Percentiles rank a stretch among this genome's conserved stretches.
These are phyloP conservation scores for Caretta caretta DNA, from an alignment of 2,113 vertebrate species.

Conservation along the genomic window DNA sequence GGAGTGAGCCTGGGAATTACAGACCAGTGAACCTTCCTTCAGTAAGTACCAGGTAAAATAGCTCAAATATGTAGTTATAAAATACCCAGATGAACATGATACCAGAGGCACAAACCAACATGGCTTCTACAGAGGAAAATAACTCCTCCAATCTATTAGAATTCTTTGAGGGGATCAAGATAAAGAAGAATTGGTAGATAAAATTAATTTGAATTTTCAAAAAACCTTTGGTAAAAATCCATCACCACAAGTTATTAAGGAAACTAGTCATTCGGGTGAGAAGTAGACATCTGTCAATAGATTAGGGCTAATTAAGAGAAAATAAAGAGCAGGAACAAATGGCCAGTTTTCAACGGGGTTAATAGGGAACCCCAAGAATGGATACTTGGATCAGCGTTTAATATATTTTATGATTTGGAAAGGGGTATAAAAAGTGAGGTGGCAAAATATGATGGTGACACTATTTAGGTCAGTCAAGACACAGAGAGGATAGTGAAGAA, in stretches of 20 bases:
- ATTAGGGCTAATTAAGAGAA: constrained; percentile 74
- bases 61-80: constrained; percentile 33
- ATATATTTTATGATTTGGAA: constrained; percentile 73
- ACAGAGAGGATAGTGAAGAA: background rate
- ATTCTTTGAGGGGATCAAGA: background rate
- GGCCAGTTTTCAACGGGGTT: constrained; percentile 65
- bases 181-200: constrained; percentile 27
- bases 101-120: constrained; percentile 24
- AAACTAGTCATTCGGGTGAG: constrained; percentile 66
- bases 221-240: constrained; percentile 62
- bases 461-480: background rate
- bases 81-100: constrained; percentile 29
- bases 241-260: constrained; percentile 63
- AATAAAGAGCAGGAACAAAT: constrained; percentile 69
- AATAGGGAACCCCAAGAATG: constrained; percentile 64
- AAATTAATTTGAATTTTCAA: constrained; percentile 69
- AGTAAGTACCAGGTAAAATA: constrained; percentile 46
- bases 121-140: constrained; percentile 28
- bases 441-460: background rate
- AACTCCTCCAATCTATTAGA: background rate
- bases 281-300: constrained; percentile 75
- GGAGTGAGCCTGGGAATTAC: constrained; percentile 33
- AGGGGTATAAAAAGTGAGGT: constrained; percentile 7
- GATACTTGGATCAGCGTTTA: constrained; percentile 65
- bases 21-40: constrained; percentile 59